Evolutionary conservation across 2,888 invertebrate genomes (phyloP), one percentile per base, ranked within the genome.

Genomic region (Colostygia pectinataria): DNA sequence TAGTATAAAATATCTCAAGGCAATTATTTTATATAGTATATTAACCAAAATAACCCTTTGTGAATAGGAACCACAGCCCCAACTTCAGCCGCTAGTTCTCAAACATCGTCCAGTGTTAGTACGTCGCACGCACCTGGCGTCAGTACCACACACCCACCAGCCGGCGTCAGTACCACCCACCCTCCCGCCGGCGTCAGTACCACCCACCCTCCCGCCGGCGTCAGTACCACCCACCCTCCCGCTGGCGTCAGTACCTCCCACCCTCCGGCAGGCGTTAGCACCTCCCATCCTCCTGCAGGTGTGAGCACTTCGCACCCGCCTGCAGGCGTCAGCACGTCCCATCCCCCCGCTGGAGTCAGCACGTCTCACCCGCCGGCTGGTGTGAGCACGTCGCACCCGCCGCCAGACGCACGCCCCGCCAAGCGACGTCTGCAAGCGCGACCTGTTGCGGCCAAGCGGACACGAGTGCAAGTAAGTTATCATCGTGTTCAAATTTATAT

Each of bases 361-460:
- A 77, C 77, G 3, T 68, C 77, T 1, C 70, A 75, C 42, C 59
- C 73, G 3, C 60, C 71, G 25, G 50, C 66, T n/a, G 68, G 76
- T 0, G 77, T 77, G 12, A 78, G 78, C 66, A 80, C 84, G 1
- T 79, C 80, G 1, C 78, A 78, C 52, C 71, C 85, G 31, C 85
- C 84, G 37, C 74, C 81, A 4, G 86, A 86, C 45, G 73, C 78
- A 8, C 79, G 89, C 15, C 83, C 87, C 1, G 57, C 70, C 32
- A 90, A 90, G 57, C 77, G 89, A 1, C 81, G 88, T 18, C 64
- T 88, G 38, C 85, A 86, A 56, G 68, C 82, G 34, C 73, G 89
- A 10, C 82, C 83, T 0, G 78, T 91, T 55, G 85, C 90, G 31
- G 83, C 85, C 20, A 92, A 92, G 66, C 75, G 92, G 56, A 90